Evolutionary conservation across 2,113 vertebrate genomes (phyloP).

Genomic region (Corythaeola cristata): DNA sequence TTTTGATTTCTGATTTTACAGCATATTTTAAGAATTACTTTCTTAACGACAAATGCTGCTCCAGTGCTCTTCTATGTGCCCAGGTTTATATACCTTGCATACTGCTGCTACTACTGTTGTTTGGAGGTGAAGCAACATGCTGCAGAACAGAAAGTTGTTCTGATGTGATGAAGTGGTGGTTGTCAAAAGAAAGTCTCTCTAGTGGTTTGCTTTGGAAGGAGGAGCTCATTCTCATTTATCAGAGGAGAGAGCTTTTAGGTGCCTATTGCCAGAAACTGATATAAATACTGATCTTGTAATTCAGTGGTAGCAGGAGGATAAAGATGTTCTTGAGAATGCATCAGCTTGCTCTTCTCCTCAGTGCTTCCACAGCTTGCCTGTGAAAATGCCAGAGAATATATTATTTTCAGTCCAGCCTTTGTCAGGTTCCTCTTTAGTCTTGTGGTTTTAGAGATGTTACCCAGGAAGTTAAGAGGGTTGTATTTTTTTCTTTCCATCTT

Average conservation of each 20-base stretch:
- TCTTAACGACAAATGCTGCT: not conserved
- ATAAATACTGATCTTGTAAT: not conserved
- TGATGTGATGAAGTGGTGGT: not conserved
- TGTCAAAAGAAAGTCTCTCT: not conserved
- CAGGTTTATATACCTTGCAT: not conserved
- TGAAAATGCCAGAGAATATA: accelerated
- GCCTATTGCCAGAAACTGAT: not conserved
- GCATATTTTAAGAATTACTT: not conserved
- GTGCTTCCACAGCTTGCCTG: not conserved
- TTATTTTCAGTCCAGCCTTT: not conserved
- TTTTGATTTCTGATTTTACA: not conserved
- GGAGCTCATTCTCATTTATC: not conserved
- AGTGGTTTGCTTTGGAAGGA: not conserved
- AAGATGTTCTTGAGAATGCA: not conserved
- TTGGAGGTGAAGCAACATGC: not conserved
- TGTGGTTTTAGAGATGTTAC: not conserved
- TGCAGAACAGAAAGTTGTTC: not conserved
- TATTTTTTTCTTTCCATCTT: not conserved
- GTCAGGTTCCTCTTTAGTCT: not conserved
- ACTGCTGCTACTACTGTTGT: not conserved
- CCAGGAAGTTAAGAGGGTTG: not conserved
- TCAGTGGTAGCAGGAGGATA: not conserved
- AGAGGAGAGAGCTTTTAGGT: not conserved
- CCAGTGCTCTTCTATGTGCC: not conserved
- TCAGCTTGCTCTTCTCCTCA: not conserved